Conservation (phyloP, 2,888 invertebrate genomes). For the Morpho helenor region DNA sequence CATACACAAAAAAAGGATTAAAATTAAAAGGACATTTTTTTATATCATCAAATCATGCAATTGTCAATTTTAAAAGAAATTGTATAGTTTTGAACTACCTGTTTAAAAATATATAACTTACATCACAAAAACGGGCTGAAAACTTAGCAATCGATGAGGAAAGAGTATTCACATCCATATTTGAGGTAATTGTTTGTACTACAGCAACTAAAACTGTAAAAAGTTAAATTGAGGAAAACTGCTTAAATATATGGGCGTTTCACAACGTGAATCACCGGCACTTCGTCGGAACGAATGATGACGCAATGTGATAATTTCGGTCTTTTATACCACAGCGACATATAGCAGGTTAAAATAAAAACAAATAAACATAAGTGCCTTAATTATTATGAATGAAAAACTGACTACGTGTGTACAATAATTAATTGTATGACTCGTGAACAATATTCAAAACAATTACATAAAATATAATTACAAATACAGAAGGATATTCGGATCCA, state of each 20-base stretch:
- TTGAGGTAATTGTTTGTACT: conserved; percentile 25
- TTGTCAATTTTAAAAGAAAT: no score
- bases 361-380: neutral
- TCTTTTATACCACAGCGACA: conserved; percentile 1
- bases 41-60: no score
- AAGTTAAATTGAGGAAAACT: neutral
- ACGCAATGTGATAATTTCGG: neutral
- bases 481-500: conserved; percentile 8
- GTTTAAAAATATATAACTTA: conserved; percentile 41
- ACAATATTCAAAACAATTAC: conserved; percentile 1
- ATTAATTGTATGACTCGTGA: no score
- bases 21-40: no score
- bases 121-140: conserved; percentile 73
- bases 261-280: neutral
- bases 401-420: no score
- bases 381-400: no score
- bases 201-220: conserved; percentile 18
- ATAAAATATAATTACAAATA: conserved; percentile 11
- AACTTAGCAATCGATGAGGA: conserved; percentile 58
- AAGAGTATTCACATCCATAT: conserved; percentile 58
- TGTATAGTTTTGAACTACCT: neutral
- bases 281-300: conserved; percentile 10
- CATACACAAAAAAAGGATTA: no score
- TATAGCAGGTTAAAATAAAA: neutral
- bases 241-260: conserved; percentile 2